Conservation (phyloP, 2,113 vertebrate species). For the Neofelis nebulosa region DNA sequence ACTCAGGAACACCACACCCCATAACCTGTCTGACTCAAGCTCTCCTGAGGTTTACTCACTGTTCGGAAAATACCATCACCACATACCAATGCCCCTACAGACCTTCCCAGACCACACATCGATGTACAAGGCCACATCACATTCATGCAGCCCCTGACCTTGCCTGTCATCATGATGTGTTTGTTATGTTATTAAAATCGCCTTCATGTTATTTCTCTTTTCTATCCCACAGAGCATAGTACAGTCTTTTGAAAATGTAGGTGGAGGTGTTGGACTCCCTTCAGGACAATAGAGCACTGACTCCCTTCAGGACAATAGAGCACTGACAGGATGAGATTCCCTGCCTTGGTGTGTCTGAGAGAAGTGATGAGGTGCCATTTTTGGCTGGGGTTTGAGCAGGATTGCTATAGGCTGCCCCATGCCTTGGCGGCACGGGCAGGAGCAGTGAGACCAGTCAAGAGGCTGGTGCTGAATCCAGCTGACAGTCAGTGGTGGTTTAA, state of each 20-base stretch:
- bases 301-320: background rate
- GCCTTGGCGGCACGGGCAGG: too few species aligned
- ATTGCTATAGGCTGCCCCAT: too few species aligned
- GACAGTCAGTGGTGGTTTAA: fast-evolving
- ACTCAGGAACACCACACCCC: background rate
- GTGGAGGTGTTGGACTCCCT: background rate
- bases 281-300: background rate
- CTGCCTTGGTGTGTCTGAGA: background rate
- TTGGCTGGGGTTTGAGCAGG: background rate
- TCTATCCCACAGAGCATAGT: background rate
- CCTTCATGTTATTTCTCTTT: background rate
- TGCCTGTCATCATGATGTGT: background rate
- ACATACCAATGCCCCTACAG: background rate
- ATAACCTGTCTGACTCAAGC: background rate
- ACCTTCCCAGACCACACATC: background rate
- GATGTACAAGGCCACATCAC: too few species aligned
- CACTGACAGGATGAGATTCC: fast-evolving
- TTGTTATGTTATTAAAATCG: background rate
- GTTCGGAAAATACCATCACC: background rate
- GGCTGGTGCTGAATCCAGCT: too few species aligned
- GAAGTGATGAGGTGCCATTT: fast-evolving
- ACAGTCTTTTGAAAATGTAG: background rate
- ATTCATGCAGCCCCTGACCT: background rate
- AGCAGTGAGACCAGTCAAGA: background rate
- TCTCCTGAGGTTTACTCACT: background rate